These are phyloP conservation scores for Luperina testacea DNA, from an alignment of 2,888 invertebrate genomes.

Conservation along the genomic window DNA sequence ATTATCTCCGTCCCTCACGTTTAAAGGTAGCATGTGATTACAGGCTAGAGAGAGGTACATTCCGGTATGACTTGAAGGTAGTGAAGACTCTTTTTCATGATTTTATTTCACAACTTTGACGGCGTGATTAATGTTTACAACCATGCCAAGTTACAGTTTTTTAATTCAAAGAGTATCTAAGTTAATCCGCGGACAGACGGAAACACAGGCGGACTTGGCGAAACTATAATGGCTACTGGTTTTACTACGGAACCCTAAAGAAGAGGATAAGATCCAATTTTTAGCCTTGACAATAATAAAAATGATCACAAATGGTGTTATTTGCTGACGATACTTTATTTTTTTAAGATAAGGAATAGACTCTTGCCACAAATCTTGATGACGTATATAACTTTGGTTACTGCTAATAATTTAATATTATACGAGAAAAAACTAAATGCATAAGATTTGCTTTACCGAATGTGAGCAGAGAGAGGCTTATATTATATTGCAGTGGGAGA, in stretches of 20 bases:
- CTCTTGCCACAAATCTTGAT: not conserved
- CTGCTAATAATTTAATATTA: not conserved
- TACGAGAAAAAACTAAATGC: not conserved
- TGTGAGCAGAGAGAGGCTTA: not conserved
- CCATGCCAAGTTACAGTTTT: not conserved
- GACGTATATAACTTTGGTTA: not conserved
- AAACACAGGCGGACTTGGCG: not conserved
- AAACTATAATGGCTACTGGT: not conserved
- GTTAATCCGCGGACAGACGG: not conserved
- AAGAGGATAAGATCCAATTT: no score
- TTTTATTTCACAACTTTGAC: not conserved
- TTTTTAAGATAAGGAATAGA: not conserved
- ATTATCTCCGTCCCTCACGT: not conserved
- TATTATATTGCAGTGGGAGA: no score
- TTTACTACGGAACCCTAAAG: not conserved
- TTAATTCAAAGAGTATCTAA: not conserved
- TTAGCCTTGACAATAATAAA: no score
- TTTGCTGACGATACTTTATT: not conserved
- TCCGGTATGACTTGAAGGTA: not conserved
- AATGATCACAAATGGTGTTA: not conserved
- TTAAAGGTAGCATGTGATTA: not conserved
- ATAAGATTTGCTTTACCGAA: not conserved
- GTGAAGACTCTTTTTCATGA: not conserved
- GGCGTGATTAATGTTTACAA: no score
- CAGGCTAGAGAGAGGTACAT: not conserved